Base-by-base conservation (phyloP, 1,140 invertebrate species). In the Aphidius ervi region DNA sequence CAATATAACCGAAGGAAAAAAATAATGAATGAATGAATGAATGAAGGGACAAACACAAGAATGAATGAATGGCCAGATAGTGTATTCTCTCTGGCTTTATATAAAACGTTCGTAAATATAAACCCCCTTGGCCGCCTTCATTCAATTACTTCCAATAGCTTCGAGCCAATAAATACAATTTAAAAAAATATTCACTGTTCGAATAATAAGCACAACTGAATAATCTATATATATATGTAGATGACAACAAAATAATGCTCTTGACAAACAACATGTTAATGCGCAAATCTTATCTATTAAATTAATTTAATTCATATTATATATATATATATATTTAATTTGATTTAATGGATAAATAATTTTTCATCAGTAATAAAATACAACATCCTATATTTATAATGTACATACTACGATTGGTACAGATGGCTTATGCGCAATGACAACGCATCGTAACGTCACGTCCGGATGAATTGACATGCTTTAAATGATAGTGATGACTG, bases 71-170 rank as follows among this genome's bases (percentile, higher is more conserved):
- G 78, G 77, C 77, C 76, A 79, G 75, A 80, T 80, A 79, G 78
- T 62, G 56, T 78, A 31, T 31, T 78, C 74, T 75, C 74, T 76
- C 69, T 71, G 56, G 73, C 76, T 80, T 78, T 61, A 80, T 31
- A 31, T 31, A 31, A 31, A 80, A 78, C 76, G 76, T 80, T 79
- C 76, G 76, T 79, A 80, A 79, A 79, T 78, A 31, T 31, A 80
- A 78, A 75, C 74, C 69, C 63, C 67, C 66, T 66, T 40, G 56
- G 63, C 70, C 68, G 74, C 74, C 52, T 78, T 80, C 76, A 78
- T 80, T 79, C 78, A 80, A 79, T 80, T 79, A 80, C 78, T 78
- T 80, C 77, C 78, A 80, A 80, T 80, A 76, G 77, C 74, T 78
- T 73, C 74, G 72, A 73, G 74, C 78, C 78, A 80, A 80, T 79